Evolutionary conservation across 2,113 vertebrate species (phyloP).

Genomic region (Lampris incognitus): DNA sequence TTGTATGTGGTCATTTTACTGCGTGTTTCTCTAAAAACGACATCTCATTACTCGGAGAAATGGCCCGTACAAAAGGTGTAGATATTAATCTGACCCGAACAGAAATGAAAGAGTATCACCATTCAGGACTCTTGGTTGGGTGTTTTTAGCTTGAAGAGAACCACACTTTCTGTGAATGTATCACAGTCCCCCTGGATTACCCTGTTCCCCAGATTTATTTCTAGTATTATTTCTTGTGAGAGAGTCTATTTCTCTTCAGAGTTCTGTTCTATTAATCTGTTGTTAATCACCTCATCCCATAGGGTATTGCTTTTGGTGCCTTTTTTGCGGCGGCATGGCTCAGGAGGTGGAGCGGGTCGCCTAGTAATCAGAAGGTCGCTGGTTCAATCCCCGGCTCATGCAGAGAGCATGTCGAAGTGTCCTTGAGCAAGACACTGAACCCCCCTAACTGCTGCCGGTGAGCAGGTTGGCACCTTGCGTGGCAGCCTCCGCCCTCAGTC

Average conservation of each 20-base stretch:
- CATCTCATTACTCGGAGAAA: conserved; percentile 16
- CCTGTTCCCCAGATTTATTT: neutral
- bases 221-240: conserved; percentile 8
- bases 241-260: neutral
- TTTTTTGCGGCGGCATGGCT: too few relatives aligned
- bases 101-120: neutral
- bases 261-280: conserved; percentile 18
- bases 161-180: neutral
- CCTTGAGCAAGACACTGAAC: too few relatives aligned
- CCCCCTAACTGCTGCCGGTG: too few relatives aligned
- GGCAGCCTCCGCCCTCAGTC: too few relatives aligned
- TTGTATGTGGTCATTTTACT: conserved; percentile 26
- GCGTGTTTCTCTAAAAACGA: conserved; percentile 26
- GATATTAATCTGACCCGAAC: neutral
- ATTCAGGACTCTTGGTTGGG: neutral
- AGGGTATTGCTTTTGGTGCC: too few relatives aligned
- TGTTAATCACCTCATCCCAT: neutral
- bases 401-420: too few relatives aligned
- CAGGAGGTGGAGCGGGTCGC: too few relatives aligned
- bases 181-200: too few relatives aligned
- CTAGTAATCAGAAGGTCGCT: too few relatives aligned
- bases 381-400: too few relatives aligned
- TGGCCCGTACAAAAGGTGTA: neutral
- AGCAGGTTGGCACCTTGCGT: too few relatives aligned
- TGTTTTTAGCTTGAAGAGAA: neutral